Conservation (phyloP, 2,888 invertebrate genomes). For the Pemphredon lugubris region DNA sequence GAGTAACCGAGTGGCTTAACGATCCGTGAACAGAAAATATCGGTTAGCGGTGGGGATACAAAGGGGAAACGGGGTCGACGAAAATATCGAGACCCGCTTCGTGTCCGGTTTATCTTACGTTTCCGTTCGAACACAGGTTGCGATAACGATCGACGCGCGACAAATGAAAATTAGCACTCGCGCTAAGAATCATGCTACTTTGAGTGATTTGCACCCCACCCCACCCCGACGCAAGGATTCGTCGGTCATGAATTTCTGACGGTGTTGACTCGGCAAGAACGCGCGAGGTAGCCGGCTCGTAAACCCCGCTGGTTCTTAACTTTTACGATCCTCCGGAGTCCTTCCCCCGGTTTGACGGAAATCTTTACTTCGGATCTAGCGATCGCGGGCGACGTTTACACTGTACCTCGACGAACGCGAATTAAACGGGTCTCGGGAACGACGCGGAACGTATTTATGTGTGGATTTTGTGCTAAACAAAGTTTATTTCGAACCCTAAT, state of each 20-base stretch:
- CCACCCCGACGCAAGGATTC: slow-evolving; percentile 11
- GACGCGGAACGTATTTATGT: too few species aligned
- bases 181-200: background rate
- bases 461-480: too few species aligned
- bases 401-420: background rate
- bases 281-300: slow-evolving; percentile 36
- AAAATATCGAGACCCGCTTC: background rate
- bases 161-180: too few species aligned
- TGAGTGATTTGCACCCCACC: slow-evolving; percentile 4
- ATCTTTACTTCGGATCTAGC: slow-evolving; percentile 22
- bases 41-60: background rate
- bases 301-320: slow-evolving; percentile 49
- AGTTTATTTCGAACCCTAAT: too few species aligned
- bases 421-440: slow-evolving; percentile 5
- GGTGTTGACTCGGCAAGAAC: slow-evolving; percentile 42
- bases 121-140: background rate
- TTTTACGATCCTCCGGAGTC: slow-evolving; percentile 51
- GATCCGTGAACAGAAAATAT: slow-evolving; percentile 12
- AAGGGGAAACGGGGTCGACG: background rate
- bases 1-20: slow-evolving; percentile 23
- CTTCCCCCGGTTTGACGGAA: slow-evolving; percentile 24
- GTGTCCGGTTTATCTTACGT: too few species aligned
- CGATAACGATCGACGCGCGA: background rate
- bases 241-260: slow-evolving; percentile 30
- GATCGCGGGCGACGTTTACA: slow-evolving; percentile 10